A percentile compares a stretch with the other conserved stretches of the same genome.
These are phyloP conservation scores for Emydocephalus ijimae DNA, from an alignment of 2,113 vertebrate species.

Conservation along the genomic window DNA sequence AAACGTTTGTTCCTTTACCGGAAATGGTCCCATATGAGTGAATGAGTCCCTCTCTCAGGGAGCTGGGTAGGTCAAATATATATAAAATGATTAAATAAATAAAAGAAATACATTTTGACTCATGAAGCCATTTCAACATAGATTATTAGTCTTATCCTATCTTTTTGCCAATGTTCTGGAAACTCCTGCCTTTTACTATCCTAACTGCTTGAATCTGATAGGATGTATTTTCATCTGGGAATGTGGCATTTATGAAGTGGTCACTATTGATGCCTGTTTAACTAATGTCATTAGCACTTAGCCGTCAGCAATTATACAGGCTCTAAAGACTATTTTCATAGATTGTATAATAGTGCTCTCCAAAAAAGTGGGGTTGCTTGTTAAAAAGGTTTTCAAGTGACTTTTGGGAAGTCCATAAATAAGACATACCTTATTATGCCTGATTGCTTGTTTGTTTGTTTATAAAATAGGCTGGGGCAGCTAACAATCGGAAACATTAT, in stretches of 20 bases:
- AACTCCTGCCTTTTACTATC: neutral
- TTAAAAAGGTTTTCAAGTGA: conserved; percentile 6
- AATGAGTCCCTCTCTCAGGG: neutral
- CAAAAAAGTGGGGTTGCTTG: conserved; percentile 32
- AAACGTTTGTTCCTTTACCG: neutral
- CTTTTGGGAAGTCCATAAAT: conserved; percentile 26
- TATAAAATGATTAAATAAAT: neutral
- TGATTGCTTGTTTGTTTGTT: neutral
- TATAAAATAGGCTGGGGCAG: neutral
- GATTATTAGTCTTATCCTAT: neutral
- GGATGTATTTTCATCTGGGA: neutral
- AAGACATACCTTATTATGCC: neutral
- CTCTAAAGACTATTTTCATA: conserved; percentile 36
- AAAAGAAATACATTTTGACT: neutral
- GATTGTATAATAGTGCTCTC: conserved; percentile 2
- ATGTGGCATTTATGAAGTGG: conserved; percentile 7
- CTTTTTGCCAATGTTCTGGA: neutral
- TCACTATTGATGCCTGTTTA: conserved; percentile 14
- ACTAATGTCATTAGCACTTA: neutral
- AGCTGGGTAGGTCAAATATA: neutral
- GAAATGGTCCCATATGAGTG: neutral
- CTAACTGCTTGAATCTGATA: neutral
- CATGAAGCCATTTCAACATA: neutral
- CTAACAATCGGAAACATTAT: neutral
- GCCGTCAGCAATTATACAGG: neutral